Conservation (phyloP, 2,888 invertebrate genomes). For the Noctua comes region DNA sequence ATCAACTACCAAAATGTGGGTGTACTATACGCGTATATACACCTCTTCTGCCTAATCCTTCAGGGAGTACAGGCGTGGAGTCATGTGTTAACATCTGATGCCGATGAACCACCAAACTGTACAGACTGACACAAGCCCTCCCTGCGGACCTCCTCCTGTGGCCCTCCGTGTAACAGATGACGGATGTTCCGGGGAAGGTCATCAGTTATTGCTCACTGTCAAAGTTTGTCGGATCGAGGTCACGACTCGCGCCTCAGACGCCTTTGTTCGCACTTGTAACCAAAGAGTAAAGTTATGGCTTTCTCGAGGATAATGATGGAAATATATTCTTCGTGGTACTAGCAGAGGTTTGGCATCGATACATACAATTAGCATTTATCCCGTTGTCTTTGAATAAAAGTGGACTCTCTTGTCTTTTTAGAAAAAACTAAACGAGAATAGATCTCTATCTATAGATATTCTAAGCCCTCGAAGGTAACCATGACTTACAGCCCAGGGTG, state of each 20-base stretch:
- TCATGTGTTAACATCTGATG: neutral
- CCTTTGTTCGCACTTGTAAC: conserved; percentile 39
- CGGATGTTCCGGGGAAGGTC: conserved; percentile 41
- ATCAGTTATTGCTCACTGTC: conserved; percentile 49
- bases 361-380: conserved; percentile 15
- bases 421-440: neutral
- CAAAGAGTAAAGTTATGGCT: conserved; percentile 7
- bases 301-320: conserved; percentile 1
- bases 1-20: neutral
- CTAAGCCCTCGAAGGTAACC: neutral
- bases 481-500: neutral
- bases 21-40: neutral
- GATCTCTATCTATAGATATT: neutral
- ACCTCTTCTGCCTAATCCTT: neutral
- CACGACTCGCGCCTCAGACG: conserved; percentile 14
- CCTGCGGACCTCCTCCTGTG: neutral
- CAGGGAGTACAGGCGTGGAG: neutral
- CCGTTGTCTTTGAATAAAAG: neutral
- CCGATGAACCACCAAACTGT: neutral
- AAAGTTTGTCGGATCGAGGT: conserved; percentile 43
- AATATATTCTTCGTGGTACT: conserved; percentile 1
- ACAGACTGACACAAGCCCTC: conserved; percentile 7
- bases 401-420: neutral
- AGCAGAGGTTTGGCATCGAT: conserved; percentile 5
- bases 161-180: conserved; percentile 39